phyloP scores from a whole-genome alignment of 2,888 invertebrate species.

The Troides oblongomaculatus region DNA sequence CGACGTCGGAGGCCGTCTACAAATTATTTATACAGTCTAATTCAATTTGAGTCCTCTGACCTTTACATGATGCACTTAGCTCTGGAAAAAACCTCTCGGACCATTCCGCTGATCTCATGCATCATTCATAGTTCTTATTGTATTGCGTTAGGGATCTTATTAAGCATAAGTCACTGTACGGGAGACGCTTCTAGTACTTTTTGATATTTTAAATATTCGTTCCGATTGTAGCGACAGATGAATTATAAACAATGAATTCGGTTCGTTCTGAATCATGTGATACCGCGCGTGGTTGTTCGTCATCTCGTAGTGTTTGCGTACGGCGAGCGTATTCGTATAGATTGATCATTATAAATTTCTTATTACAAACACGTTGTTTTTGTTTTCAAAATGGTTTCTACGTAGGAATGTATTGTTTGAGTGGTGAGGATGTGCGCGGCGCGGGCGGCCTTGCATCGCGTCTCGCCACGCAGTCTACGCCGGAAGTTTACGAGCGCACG shows the following conservation, averaged over 20 bases:
- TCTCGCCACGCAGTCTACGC: constrained; percentile 78
- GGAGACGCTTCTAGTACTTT: constrained; percentile 40
- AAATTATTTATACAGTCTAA: constrained; percentile 77
- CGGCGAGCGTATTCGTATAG: constrained; percentile 1
- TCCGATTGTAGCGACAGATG: constrained; percentile 32
- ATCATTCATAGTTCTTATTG: constrained; percentile 61
- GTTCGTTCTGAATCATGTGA: constrained; percentile 44
- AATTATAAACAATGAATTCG: constrained; percentile 38
- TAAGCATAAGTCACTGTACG: constrained; percentile 34
- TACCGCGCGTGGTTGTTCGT: constrained; percentile 24
- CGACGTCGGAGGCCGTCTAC: constrained; percentile 63
- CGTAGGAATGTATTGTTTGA: constrained; percentile 36
- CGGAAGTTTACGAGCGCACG: constrained; percentile 71
- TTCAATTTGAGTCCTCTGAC: constrained; percentile 76
- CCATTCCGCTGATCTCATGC: constrained; percentile 53
- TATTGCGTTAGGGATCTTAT: constrained; percentile 55
- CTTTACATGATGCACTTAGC: constrained; percentile 63
- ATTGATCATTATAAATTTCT: constrained; percentile 9
- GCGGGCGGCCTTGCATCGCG: constrained; percentile 49
- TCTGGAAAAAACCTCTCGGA: constrained; percentile 52
- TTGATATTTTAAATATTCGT: constrained; percentile 48
- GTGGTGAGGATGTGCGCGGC: constrained; percentile 42
- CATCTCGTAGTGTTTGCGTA: constrained; percentile 5
- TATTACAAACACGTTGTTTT: not conserved
- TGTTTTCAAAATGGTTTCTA: constrained; percentile 16